Percentiles rank a stretch among this genome's conserved stretches.
Evolutionary conservation across 1,140 invertebrate genomes (phyloP).

Genomic region (Trichomalopsis sarcophagae): DNA sequence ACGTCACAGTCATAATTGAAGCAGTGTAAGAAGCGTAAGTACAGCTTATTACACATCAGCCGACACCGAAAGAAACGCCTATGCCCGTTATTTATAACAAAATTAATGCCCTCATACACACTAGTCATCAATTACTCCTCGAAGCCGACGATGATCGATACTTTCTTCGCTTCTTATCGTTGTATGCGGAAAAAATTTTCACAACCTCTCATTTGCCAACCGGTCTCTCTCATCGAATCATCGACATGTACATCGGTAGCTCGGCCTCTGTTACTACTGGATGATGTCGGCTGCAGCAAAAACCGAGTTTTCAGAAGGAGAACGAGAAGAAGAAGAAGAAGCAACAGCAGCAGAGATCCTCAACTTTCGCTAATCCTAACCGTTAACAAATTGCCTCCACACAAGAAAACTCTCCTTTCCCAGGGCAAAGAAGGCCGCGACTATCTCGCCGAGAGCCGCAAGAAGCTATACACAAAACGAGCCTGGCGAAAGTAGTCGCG

Average conservation of each 20-base stretch:
- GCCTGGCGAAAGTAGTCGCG: not conserved
- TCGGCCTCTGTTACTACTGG: too few species aligned
- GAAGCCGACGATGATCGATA: not conserved
- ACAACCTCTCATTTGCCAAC: not conserved
- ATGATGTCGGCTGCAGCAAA: not conserved
- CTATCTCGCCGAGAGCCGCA: not conserved
- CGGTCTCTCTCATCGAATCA: not conserved
- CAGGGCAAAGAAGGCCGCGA: constrained; percentile 1
- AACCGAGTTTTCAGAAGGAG: not conserved
- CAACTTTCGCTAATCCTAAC: constrained; percentile 25
- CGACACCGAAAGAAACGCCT: not conserved
- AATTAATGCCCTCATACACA: not conserved
- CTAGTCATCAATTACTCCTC: too few species aligned
- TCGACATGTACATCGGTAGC: not conserved
- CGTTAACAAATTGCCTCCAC: constrained; percentile 21
- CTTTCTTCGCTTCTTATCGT: not conserved
- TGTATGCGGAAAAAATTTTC: not conserved
- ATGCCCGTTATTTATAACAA: not conserved
- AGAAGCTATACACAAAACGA: not conserved
- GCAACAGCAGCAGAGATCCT: not conserved
- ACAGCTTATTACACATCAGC: too few species aligned
- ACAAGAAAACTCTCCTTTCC: constrained; percentile 12
- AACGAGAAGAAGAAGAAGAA: not conserved
- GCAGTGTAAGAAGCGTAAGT: too few species aligned
- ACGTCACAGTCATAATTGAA: too few species aligned